Evolutionary conservation across 1,140 invertebrate genomes (phyloP), one percentile per base, ranked within the genome.

Genomic region (Pseudomyrmex cubaensis): DNA sequence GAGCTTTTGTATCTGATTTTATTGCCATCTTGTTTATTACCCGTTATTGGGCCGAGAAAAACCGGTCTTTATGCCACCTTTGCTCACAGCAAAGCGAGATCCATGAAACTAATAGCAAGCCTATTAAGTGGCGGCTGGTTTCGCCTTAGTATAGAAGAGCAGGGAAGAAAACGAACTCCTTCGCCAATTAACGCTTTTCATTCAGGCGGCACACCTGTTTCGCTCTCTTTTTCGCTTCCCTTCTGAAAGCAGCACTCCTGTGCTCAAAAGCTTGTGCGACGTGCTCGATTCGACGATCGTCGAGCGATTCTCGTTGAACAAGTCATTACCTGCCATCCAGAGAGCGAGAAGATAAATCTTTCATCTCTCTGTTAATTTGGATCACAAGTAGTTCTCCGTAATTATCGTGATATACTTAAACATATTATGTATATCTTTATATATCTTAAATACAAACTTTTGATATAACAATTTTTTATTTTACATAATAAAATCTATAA

Each of bases 161-260:
- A 15, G 44, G n/a, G 25, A 15, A 59, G 44, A 35, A 59, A 35
- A 50, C 5, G 64, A 17, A 35, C 54, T 72, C 7, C 54, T 80
- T 61, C 20, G 54, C 54, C 20, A 80, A 80, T 80, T 80, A 80
- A 80, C 56, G 76, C 66, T 20, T 80, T 80, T 80, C 76, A 80
- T 80, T 80, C 54, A 59, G 59, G n/a, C 46, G 3, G 13, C 56
- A 44, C 44, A 80, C 67, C 66, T 72, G 59, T 72, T 44, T 80
- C 54, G 1, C 44, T 61, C 76, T 35, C 44, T 50, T 59, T 77
- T 70, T 48, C 44, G 20, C 15, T 50, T 48, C 17, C 15, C 52
- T 48, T 1, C 12, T 59, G 44, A 72, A 80, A 70, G 76, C 22
- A 46, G 75, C 64, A 78, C 76, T 78, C 44, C 17, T 13, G 20